A percentile compares a stretch with the other conserved stretches of the same genome.
Conservation (phyloP, 2,888 invertebrate genomes). For the Meloe dianella region DNA sequence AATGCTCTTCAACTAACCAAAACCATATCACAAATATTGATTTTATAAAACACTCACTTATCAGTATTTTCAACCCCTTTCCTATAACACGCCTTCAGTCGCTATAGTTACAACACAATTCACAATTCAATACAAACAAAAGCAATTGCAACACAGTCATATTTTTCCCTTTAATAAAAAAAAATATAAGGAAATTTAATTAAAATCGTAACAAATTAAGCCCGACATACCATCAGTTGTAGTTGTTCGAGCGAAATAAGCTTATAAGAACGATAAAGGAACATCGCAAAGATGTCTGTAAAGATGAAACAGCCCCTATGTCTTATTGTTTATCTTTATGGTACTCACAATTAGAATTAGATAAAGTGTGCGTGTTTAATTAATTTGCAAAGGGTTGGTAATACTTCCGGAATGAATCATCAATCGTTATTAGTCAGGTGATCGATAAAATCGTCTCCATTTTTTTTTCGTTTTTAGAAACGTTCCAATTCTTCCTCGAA, state of each 20-base stretch:
- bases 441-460: not conserved
- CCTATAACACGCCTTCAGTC: not conserved
- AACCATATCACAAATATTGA: not conserved
- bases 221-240: no score
- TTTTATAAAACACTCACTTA: not conserved
- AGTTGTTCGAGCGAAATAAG: not conserved
- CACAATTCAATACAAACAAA: constrained; percentile 12
- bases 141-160: not conserved
- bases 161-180: not conserved
- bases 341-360: no score
- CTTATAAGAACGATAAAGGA: not conserved
- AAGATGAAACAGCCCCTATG: not conserved
- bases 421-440: not conserved
- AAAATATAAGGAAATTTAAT: not conserved
- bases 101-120: constrained; percentile 5
- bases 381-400: not conserved
- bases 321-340: no score
- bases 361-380: no score
- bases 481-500: not conserved
- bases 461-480: not conserved
- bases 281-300: not conserved
- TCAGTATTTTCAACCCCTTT: not conserved
- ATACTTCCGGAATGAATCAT: not conserved
- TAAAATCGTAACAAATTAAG: not conserved
- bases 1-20: not conserved